Conservation (phyloP, 2,113 vertebrate genomes). For the Hepsetus odoe region DNA sequence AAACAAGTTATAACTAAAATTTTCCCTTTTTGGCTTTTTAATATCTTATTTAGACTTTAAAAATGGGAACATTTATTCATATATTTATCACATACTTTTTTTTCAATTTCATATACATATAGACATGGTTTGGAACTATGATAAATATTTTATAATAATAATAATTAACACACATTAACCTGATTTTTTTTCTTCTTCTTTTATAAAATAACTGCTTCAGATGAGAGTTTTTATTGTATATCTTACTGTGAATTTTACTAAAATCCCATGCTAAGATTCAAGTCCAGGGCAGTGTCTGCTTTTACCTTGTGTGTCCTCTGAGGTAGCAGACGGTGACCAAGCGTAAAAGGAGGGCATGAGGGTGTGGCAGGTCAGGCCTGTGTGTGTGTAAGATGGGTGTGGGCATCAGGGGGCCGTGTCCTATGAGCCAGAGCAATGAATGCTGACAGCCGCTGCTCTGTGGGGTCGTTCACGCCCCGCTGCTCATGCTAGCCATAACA, state of each 20-base stretch:
- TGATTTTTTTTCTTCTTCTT: too few species aligned
- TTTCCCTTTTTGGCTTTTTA: too few species aligned
- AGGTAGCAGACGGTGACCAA: background rate
- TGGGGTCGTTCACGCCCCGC: conserved; percentile 31
- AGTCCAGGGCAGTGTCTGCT: background rate
- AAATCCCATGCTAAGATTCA: background rate
- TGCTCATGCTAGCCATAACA: conserved; percentile 25
- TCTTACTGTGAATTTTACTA: background rate
- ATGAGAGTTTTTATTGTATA: background rate
- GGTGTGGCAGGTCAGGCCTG: background rate
- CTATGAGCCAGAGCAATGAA: conserved; percentile 27
- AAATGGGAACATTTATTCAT: too few species aligned
- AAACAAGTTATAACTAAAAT: too few species aligned
- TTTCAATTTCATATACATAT: too few species aligned
- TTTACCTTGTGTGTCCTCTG: background rate
- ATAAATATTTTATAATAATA: too few species aligned
- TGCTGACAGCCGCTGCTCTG: conserved; percentile 43
- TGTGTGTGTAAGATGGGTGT: conserved; percentile 25
- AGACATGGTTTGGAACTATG: too few species aligned
- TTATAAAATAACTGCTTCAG: too few species aligned
- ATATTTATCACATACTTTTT: too few species aligned
- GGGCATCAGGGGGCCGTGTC: conserved; percentile 11
- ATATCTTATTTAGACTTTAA: too few species aligned
- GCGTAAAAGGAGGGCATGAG: conserved; percentile 3
- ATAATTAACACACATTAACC: too few species aligned